These are phyloP conservation scores for Drosophila histrio DNA, from an alignment of 2,888 invertebrate species.

Conservation along the genomic window DNA sequence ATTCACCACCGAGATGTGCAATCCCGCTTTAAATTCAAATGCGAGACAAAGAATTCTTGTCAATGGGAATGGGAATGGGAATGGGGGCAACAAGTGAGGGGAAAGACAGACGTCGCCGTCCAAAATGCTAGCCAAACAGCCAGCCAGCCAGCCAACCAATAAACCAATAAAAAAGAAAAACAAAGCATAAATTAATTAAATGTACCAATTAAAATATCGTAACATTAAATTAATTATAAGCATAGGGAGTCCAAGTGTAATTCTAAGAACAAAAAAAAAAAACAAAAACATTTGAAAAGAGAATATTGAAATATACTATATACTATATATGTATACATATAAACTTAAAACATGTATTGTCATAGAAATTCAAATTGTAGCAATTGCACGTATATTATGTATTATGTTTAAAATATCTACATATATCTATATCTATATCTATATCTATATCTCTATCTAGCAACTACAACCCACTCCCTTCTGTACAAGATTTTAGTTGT, in stretches of 20 bases:
- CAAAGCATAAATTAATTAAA: conserved; percentile 77
- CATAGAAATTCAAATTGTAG: conserved; percentile 47
- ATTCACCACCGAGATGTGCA: conserved; percentile 72
- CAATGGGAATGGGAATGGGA: conserved; percentile 72
- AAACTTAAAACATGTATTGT: conserved; percentile 37
- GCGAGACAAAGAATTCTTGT: conserved; percentile 81
- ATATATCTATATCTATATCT: conserved; percentile 6
- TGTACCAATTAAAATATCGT: conserved; percentile 65
- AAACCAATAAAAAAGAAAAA: conserved; percentile 54
- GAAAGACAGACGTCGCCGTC: not conserved
- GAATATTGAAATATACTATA: not conserved
- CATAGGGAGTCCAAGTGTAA: conserved; percentile 74
- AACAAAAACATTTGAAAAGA: not conserved
- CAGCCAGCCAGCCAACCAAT: conserved; percentile 38
- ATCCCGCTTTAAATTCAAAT: conserved; percentile 63
- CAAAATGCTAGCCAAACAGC: conserved; percentile 29
- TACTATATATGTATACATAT: no score
- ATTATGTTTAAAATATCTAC: conserved; percentile 26
- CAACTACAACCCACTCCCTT: not conserved
- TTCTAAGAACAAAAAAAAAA: conserved; percentile 52
- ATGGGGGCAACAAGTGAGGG: conserved; percentile 75
- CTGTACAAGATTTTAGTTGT: conserved; percentile 19
- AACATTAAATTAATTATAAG: conserved; percentile 69
- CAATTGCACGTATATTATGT: conserved; percentile 29
- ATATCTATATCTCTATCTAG: conserved; percentile 6